Conservation (phyloP, 2,797 vertebrate species). For the Allobates femoralis region DNA sequence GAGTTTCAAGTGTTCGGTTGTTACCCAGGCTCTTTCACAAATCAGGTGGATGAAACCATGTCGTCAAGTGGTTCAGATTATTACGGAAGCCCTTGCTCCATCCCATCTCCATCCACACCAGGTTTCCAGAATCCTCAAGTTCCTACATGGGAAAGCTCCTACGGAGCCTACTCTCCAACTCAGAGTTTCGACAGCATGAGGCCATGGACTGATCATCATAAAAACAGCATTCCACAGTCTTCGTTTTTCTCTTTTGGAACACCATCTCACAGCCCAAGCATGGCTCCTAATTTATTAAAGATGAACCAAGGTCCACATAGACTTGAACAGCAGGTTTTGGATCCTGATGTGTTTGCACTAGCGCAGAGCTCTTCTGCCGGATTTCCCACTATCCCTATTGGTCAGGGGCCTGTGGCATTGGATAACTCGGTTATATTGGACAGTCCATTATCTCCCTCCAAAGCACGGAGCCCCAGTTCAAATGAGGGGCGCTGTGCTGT, state of each 20-base stretch:
- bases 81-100: constrained; percentile 87
- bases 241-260: constrained; percentile 84
- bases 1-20: constrained; percentile 92
- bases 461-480: constrained; percentile 76
- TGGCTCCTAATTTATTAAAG: constrained; percentile 70
- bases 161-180: constrained; percentile 83
- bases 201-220: constrained; percentile 82
- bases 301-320: constrained; percentile 69
- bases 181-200: constrained; percentile 78
- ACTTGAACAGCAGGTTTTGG: constrained; percentile 70
- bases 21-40: constrained; percentile 84
- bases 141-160: constrained; percentile 85
- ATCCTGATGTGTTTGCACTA: constrained; percentile 74
- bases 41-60: constrained; percentile 83
- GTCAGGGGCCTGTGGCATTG: constrained; percentile 72
- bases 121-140: constrained; percentile 83
- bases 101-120: constrained; percentile 85
- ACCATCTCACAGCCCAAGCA: constrained; percentile 65
- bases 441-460: constrained; percentile 75
- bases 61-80: constrained; percentile 89
- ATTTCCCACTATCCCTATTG: constrained; percentile 78
- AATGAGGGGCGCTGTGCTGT: constrained; percentile 91
- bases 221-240: constrained; percentile 74
- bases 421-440: constrained; percentile 78
- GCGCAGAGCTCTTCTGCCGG: constrained; percentile 74